phyloP scores from a whole-genome alignment of 2,888 invertebrate genomes.

The Uropetala carovei region DNA sequence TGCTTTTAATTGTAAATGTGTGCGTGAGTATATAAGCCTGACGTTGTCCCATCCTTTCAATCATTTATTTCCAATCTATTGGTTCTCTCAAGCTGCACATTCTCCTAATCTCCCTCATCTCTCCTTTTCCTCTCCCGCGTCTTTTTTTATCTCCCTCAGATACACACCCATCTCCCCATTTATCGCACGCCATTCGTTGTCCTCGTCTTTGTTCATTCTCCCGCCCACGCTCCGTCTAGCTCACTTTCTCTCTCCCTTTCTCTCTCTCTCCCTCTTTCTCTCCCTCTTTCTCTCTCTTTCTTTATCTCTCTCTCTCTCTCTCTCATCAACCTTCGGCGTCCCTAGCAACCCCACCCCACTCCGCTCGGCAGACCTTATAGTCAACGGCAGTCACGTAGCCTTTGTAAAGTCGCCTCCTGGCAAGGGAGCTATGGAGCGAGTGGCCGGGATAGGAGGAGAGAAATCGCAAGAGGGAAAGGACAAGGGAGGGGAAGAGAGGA shows the following conservation, averaged over 20 bases:
- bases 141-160: no score
- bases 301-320: background rate
- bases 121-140: no score
- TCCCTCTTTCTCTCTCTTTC: background rate
- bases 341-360: background rate
- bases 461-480: background rate
- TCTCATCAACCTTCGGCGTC: constrained; percentile 16
- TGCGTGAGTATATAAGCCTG: no score
- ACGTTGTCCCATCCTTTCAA: no score
- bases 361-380: background rate
- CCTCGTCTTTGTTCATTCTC: background rate
- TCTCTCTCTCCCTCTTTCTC: background rate
- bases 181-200: no score
- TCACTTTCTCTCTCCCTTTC: constrained; percentile 11
- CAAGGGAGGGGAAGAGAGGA: background rate
- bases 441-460: background rate
- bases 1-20: no score
- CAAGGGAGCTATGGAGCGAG: background rate
- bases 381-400: constrained; percentile 29
- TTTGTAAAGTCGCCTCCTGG: background rate
- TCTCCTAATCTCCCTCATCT: no score
- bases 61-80: no score
- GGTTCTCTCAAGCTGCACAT: no score
- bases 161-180: no score
- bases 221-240: background rate